These are phyloP conservation scores for Gallinago solitaria DNA, from an alignment of 2,797 vertebrate genomes.

Conservation along the genomic window DNA sequence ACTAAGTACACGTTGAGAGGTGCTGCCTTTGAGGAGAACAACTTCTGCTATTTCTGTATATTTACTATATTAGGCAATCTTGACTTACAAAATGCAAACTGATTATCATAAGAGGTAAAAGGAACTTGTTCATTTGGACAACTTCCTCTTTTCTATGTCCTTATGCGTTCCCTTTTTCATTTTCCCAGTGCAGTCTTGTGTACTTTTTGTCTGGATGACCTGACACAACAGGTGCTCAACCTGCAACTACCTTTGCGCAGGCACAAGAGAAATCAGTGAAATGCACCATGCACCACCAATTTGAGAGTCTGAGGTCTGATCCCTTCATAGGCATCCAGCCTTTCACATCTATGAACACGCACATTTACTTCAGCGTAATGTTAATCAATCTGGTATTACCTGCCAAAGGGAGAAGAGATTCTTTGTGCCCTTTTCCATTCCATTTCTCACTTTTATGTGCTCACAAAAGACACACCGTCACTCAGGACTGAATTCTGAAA, in stretches of 20 bases:
- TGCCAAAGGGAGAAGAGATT: neutral
- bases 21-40: neutral
- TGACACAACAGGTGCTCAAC: neutral
- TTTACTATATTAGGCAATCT: neutral
- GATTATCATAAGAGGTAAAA: neutral
- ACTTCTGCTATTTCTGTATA: neutral
- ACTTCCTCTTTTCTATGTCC: slow-evolving; percentile 23
- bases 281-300: neutral
- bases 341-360: neutral
- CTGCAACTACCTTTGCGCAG: neutral
- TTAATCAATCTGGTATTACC: neutral
- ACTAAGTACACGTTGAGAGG: neutral
- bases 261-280: neutral
- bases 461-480: neutral
- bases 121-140: slow-evolving; percentile 22
- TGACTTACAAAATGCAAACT: neutral
- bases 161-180: neutral
- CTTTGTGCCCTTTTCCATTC: neutral
- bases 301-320: neutral
- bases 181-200: neutral
- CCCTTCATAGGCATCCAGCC: neutral
- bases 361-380: neutral
- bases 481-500: neutral
- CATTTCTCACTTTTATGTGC: neutral
- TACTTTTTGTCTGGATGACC: neutral